phyloP scores from a whole-genome alignment of 64 coral and sea anemone genomes.

The Pocillopora damicornis region DNA sequence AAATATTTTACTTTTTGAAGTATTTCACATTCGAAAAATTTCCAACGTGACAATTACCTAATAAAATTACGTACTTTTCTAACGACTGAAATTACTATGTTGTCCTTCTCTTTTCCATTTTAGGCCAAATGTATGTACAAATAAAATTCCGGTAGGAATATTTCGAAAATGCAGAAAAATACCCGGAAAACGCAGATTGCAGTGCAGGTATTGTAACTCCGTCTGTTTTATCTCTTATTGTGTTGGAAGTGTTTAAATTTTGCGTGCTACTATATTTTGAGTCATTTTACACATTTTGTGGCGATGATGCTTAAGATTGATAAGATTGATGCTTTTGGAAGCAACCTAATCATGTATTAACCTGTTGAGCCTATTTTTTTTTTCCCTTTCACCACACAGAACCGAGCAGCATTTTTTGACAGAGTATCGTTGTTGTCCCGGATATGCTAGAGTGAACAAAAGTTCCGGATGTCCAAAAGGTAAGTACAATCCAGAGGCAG shows the following conservation, averaged over 20 bases:
- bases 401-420: conserved; percentile 55
- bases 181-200: conserved; percentile 26
- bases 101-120: background rate
- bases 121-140: conserved; percentile 49
- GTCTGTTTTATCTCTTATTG: background rate
- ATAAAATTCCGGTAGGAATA: conserved; percentile 29
- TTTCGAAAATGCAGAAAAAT: conserved; percentile 40
- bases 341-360: no score
- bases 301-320: no score
- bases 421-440: conserved; percentile 70
- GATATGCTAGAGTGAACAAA: conserved; percentile 35
- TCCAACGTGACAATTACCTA: no score
- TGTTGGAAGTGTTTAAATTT: no score
- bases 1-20: background rate
- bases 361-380: background rate
- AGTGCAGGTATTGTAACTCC: conserved; percentile 44
- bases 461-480: conserved; percentile 80
- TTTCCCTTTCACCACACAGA: conserved; percentile 17
- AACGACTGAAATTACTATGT: background rate
- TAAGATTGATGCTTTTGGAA: no score
- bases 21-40: background rate
- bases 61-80: no score
- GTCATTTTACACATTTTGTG: no score
- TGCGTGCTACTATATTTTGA: no score
- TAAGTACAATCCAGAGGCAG: background rate